phyloP scores from a whole-genome alignment of 2,797 vertebrate species.

The Neomorphus geoffroyi region DNA sequence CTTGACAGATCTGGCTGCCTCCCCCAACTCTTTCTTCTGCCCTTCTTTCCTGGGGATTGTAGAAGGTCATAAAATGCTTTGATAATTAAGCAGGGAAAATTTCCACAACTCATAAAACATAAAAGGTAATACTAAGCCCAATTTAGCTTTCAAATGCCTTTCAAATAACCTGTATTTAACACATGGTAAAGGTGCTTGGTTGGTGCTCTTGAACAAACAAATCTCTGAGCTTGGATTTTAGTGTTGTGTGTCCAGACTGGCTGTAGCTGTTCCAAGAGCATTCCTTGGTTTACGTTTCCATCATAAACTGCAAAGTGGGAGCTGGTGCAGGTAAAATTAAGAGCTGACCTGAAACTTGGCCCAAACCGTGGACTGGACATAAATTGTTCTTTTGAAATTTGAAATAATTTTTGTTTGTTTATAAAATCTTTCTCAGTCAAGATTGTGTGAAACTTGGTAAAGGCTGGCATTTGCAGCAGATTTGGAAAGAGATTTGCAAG shows the following conservation, averaged over 20 bases:
- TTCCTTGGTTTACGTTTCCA: slow-evolving; percentile 42
- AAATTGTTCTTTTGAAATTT: not conserved
- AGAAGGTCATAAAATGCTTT: slow-evolving; percentile 73
- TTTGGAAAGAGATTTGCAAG: not conserved
- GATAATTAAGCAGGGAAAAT: slow-evolving; percentile 71
- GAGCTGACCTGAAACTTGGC: not conserved
- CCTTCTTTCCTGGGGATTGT: slow-evolving; percentile 15
- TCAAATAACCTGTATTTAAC: slow-evolving; percentile 45
- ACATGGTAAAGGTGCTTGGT: not conserved
- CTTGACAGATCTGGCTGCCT: slow-evolving; percentile 43
- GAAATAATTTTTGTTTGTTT: not conserved
- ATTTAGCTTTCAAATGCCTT: slow-evolving; percentile 63
- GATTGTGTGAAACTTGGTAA: not conserved
- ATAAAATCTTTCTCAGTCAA: not conserved
- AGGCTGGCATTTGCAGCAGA: not conserved
- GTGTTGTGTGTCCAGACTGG: not conserved
- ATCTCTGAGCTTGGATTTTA: not conserved
- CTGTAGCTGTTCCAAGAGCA: not conserved
- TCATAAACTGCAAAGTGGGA: not conserved
- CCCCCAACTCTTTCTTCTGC: slow-evolving; percentile 48
- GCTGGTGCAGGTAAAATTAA: not conserved
- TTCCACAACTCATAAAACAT: slow-evolving; percentile 73
- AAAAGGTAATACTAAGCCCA: slow-evolving; percentile 64
- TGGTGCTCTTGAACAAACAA: slow-evolving; percentile 4
- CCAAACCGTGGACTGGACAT: not conserved